A percentile compares a stretch with the other conserved stretches of the same genome.
Conservation (phyloP, 2,888 invertebrate genomes). For the Julus scandinavius region DNA sequence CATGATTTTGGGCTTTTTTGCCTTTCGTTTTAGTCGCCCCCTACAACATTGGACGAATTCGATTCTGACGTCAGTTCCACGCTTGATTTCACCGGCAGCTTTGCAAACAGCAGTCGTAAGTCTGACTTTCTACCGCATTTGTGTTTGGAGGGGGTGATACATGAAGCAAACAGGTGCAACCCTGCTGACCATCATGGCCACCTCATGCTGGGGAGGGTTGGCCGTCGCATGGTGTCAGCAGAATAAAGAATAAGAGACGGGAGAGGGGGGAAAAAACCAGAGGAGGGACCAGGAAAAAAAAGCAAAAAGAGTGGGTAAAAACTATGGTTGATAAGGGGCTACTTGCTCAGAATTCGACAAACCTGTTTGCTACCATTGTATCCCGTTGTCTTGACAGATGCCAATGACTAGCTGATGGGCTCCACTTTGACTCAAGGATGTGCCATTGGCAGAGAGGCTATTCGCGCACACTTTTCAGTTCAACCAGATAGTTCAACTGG, state of each 20-base stretch:
- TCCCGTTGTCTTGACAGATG: background rate
- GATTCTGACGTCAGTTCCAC: constrained; percentile 19
- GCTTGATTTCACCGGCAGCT: background rate
- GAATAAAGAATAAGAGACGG: constrained; percentile 12
- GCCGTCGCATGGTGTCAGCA: constrained; percentile 19
- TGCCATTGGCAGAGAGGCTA: background rate
- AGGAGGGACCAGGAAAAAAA: constrained; percentile 30
- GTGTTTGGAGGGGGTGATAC: background rate
- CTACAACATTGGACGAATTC: background rate
- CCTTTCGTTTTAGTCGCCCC: background rate
- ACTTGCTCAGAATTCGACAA: background rate
- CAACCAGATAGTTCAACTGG: background rate
- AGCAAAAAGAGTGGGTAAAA: constrained; percentile 23
- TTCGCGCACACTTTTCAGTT: background rate
- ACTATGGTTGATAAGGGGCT: background rate
- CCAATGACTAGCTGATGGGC: constrained; percentile 28
- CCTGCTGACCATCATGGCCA: constrained; percentile 24
- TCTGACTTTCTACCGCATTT: background rate
- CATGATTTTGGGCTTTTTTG: background rate
- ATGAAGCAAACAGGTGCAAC: constrained; percentile 23
- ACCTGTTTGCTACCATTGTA: constrained; percentile 30
- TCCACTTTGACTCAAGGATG: background rate
- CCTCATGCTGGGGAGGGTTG: background rate
- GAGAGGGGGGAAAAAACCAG: constrained; percentile 11
- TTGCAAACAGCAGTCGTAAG: constrained; percentile 29